Evolutionary conservation across 2,113 vertebrate species (phyloP), one percentile per base, ranked within the genome.

Genomic region (Elachura formosa): DNA sequence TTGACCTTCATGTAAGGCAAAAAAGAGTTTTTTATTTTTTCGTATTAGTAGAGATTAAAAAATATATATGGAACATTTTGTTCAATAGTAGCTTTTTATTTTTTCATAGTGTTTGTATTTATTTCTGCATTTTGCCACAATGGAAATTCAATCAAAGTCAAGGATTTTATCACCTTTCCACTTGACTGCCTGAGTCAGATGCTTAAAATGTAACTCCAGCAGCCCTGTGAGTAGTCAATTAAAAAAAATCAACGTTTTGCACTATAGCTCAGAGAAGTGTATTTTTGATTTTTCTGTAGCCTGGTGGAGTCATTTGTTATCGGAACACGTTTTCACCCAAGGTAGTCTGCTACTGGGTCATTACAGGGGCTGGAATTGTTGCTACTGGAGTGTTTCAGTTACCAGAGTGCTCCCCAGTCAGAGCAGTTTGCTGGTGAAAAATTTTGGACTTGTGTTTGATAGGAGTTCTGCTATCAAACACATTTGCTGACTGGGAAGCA

Each of bases 151-250:
- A 91, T 97, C 84, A 69, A 90, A 93, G 88, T 69, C 64, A 90
- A 94, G 63, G 43, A 45, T 83, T 95, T 92, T 93, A 87, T 83
- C 10, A 11, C 84, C 36, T 97, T 96, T 87, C 66, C 68, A 67
- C 82, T 97, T 31, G 90, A 94, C 77, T 51, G 87, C 23, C 56
- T 75, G 73, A 95, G 89, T 95, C 87, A 96, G 67, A 92, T 89
- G 66, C 62, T 97, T 97, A 93, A 92, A 95, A 84, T 73, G 58
- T 96, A 96, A 91, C 76, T 76, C 40, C 64, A 72, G 83, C 23
- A 89, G 52, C 11, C 3, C 67, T 64, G 16, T 7, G 52, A 91
- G 52, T 41, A 82, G 79, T 61, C 29, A 52, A 92, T 93, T 73
- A 34, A 69, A 91, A 91, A 95, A 96, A 97, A 90, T 33, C 93